Percentiles rank a stretch among this genome's conserved stretches.
phyloP scores from a whole-genome alignment of 2,888 invertebrate genomes.

The Eupithecia exiguata region DNA sequence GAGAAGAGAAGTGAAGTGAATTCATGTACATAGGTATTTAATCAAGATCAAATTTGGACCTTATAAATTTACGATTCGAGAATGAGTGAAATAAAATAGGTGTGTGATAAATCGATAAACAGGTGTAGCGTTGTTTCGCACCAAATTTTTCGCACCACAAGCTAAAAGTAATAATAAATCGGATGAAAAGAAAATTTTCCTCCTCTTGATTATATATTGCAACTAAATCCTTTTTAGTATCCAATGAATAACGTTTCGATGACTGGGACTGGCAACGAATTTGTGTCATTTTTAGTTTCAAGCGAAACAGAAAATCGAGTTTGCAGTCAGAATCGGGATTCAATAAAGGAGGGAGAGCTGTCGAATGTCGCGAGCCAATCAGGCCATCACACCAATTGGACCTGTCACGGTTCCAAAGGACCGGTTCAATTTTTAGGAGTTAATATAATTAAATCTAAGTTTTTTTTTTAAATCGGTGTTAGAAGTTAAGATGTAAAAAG shows the following conservation, averaged over 20 bases:
- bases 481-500: neutral
- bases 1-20: neutral
- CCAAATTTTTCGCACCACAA: too few species aligned
- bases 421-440: neutral
- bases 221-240: neutral
- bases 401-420: slow-evolving; percentile 53
- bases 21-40: neutral
- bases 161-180: too few species aligned
- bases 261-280: slow-evolving; percentile 47
- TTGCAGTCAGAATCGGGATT: slow-evolving; percentile 67
- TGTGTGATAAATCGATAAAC: too few species aligned
- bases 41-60: neutral
- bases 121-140: too few species aligned
- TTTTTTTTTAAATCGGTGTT: neutral
- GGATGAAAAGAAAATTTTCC: neutral
- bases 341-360: slow-evolving; percentile 67
- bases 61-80: neutral
- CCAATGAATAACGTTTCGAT: neutral
- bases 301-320: slow-evolving; percentile 62
- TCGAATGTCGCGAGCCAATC: slow-evolving; percentile 67
- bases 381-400: slow-evolving; percentile 68
- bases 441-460: neutral
- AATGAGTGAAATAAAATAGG: neutral
- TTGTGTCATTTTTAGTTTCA: slow-evolving; percentile 55
- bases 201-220: too few species aligned